These are phyloP conservation scores for Amphilophus citrinellus DNA, from an alignment of 2,113 vertebrate genomes.

Conservation along the genomic window DNA sequence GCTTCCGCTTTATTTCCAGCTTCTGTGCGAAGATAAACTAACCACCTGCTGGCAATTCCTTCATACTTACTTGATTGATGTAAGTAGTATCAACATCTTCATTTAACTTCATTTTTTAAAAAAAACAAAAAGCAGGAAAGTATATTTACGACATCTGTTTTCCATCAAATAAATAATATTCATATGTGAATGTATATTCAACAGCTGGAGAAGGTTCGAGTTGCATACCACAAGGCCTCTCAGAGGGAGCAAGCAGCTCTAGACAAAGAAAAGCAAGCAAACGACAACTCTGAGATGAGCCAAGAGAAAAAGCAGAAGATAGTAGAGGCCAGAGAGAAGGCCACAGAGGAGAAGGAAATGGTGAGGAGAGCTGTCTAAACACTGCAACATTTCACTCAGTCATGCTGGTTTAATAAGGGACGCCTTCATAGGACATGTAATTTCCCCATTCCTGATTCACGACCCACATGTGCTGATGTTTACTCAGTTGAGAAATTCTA, in stretches of 20 bases:
- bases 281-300: constrained; percentile 73
- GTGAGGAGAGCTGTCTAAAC: constrained; percentile 61
- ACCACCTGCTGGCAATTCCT: neutral
- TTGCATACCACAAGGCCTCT: constrained; percentile 78
- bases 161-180: neutral
- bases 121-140: too few relatives aligned
- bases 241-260: constrained; percentile 74
- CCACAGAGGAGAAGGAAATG: constrained; percentile 73
- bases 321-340: constrained; percentile 70
- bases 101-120: neutral
- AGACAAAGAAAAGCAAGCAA: constrained; percentile 78
- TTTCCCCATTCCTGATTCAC: constrained; percentile 5
- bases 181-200: constrained; percentile 26
- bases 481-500: constrained; percentile 43
- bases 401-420: neutral
- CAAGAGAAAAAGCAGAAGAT: constrained; percentile 80
- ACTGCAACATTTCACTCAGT: neutral
- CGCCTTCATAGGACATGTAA: neutral
- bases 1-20: neutral
- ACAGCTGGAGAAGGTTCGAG: constrained; percentile 81
- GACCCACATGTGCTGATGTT: constrained; percentile 41
- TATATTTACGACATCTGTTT: neutral
- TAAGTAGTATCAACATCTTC: neutral
- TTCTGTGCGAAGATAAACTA: neutral
- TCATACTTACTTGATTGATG: neutral